Evolutionary conservation across 2,113 vertebrate genomes (phyloP), one percentile per base, ranked within the genome.

Genomic region (Manacus vitellinus): DNA sequence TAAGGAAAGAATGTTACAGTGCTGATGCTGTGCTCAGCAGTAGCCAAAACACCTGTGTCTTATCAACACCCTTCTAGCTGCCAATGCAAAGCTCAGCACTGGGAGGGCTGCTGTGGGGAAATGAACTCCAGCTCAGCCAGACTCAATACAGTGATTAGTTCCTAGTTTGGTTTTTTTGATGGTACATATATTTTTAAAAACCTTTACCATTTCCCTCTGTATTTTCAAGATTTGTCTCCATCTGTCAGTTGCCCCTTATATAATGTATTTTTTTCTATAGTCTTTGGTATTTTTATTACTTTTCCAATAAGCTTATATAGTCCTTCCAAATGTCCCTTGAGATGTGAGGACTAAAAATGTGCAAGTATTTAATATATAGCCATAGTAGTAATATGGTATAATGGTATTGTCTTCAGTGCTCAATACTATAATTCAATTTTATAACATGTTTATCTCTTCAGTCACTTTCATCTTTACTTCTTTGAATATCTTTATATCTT

Each of bases 201-300:
- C 1, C 1, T n/a, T 46, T 77, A 30, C 2, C 1, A 68, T 52
- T 76, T 43, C 8, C 6, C 3, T 47, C 28, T 24, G 1, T 5
- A 30, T 74, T 85, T 82, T 79, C 25, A 66, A 52, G 12, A 44
- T 62, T 76, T 54, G 3, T 66, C 17, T 22, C 9, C 19, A 49
- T 71, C 12, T 44, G 9, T 52, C 17, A 47, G 7, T 41, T 75
- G 3, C 8, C 72, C 13, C 8, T 56, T 44, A 54, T 31, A 25
- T 1, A 79, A 25, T 21, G 12, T 2, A 0, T 5, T n/a, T 67
- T 52, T 41, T 35, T 19, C 13, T 3, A 11, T 62, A 25, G 1
- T 62, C 39, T 18, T 19, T 5, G 1, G 5, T 23, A 9, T 3
- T 85, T 54, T 75, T 78, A 1, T 27, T 44, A 30, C 2, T 72